These are phyloP conservation scores for Pocillopora verrucosa DNA, from an alignment of 64 coral and sea anemone genomes.

Conservation along the genomic window DNA sequence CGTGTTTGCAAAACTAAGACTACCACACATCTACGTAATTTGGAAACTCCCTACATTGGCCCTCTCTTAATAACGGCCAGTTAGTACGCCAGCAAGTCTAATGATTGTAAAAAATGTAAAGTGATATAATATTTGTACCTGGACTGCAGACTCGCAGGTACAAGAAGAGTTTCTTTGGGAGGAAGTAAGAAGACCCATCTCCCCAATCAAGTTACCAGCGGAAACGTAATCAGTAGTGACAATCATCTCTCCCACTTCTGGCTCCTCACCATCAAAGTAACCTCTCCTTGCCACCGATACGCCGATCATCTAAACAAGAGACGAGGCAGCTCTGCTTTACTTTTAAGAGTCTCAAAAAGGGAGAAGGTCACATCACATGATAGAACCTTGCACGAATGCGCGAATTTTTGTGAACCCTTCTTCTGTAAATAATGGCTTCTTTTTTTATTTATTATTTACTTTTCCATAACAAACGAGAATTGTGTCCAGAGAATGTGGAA, in stretches of 20 bases:
- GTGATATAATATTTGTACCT: conserved; percentile 43
- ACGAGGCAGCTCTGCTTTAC: neutral
- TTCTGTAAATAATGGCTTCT: too few relatives aligned
- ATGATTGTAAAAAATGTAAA: neutral
- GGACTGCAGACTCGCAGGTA: conserved; percentile 91
- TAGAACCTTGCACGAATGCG: too few relatives aligned
- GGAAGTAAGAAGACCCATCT: conserved; percentile 81
- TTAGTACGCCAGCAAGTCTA: neutral
- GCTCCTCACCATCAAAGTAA: conserved; percentile 29
- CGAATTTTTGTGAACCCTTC: too few relatives aligned
- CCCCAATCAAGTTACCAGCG: conserved; percentile 91
- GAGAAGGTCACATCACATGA: too few relatives aligned
- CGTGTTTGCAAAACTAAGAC: too few relatives aligned
- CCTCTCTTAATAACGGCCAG: too few relatives aligned
- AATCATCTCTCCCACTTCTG: conserved; percentile 73
- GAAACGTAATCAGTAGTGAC: conserved; percentile 92
- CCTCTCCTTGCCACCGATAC: conserved; percentile 75
- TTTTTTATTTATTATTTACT: too few relatives aligned
- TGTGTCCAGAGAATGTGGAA: too few relatives aligned
- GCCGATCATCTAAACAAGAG: conserved; percentile 82
- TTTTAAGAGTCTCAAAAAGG: neutral
- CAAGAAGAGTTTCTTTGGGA: conserved; percentile 83
- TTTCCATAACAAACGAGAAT: too few relatives aligned
- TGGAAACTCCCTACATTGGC: too few relatives aligned
- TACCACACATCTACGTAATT: too few relatives aligned